Base-by-base conservation (phyloP, 2,888 invertebrate species). In the Apodemia hepburni region DNA sequence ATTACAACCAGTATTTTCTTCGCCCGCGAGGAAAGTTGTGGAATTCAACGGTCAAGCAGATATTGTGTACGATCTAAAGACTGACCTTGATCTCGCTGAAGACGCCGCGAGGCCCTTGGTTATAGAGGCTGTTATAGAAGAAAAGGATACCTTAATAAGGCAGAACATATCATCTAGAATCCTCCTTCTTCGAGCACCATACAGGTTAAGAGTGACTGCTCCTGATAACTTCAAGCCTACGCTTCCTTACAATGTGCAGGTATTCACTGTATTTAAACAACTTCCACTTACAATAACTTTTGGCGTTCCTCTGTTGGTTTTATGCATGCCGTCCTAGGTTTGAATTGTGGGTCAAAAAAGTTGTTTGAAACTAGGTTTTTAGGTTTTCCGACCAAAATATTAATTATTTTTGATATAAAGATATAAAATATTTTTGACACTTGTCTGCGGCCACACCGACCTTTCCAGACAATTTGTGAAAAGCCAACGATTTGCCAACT, bases 141-240 rank as follows among this genome's bases (percentile, higher is more conserved):
- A 99, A 89, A 95, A 95, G 63, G 92, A 97, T 70, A 98, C 98
- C 2, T 94, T 96, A 17, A 93, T 97, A 61, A 94, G 95, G 71
- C 96, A 98, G 78, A 97, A 97, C 78, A 94, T 95, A 17, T 93
- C 96, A 0, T 92, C 94, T 2, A 80, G 87, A 65, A 85, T 90
- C 69, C 92, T 95, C 66, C 92, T 97, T 47, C 93, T 95, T 62
- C 76, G 91, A 62, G 85, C 87, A 17, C 87, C 88, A 0, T 90
- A 91, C 62, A 80, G 91, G 64, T 84, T 98, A 8, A 97, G 97
- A 82, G 94, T 97, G 22, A 94, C 96, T 72, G 95, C 96, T 27
- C 96, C 98, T 0, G 96, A 96, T 71, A 95, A 95, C 69, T 99
- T 98, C 85, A 97, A 98, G 81, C 98, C 98, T 0, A 96, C 96